Evolutionary conservation across 1,140 invertebrate species (phyloP).

Genomic region (Danaus plexippus): DNA sequence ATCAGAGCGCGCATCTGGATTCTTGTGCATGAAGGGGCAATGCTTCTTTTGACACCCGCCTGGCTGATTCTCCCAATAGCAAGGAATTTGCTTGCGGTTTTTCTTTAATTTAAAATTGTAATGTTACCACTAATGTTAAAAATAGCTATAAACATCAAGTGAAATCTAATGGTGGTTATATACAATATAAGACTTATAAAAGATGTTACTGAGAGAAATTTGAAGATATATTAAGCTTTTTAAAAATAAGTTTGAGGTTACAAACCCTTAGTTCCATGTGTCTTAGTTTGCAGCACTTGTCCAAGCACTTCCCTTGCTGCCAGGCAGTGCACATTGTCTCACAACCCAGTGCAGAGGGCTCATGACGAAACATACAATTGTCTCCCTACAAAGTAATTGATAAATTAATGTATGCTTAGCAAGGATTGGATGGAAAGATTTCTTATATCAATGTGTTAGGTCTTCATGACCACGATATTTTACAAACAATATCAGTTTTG

Average conservation of each 20-base stretch:
- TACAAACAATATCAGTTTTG: too few relatives aligned
- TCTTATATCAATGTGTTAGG: not conserved
- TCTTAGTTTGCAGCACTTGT: constrained; percentile 82
- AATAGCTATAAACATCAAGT: not conserved
- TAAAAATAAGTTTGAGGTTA: not conserved
- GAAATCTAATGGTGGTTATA: too few relatives aligned
- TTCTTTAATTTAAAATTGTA: constrained; percentile 73
- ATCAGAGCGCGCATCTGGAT: constrained; percentile 61
- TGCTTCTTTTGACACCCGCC: constrained; percentile 86
- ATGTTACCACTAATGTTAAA: constrained; percentile 3
- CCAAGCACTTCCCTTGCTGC: constrained; percentile 84
- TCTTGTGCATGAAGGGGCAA: constrained; percentile 84
- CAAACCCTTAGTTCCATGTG: constrained; percentile 86
- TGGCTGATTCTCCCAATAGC: constrained; percentile 89
- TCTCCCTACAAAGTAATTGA: constrained; percentile 74
- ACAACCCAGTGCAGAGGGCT: constrained; percentile 83
- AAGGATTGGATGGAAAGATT: not conserved
- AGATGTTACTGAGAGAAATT: too few relatives aligned
- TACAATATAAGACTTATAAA: too few relatives aligned
- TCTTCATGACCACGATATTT: too few relatives aligned
- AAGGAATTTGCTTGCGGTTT: constrained; percentile 85
- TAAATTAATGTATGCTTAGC: constrained; percentile 1
- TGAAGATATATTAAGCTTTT: too few relatives aligned
- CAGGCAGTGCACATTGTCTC: constrained; percentile 86
- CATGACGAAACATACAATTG: constrained; percentile 85